Base-by-base conservation (phyloP, 2,888 invertebrate genomes). In the Drosophila falleni region DNA sequence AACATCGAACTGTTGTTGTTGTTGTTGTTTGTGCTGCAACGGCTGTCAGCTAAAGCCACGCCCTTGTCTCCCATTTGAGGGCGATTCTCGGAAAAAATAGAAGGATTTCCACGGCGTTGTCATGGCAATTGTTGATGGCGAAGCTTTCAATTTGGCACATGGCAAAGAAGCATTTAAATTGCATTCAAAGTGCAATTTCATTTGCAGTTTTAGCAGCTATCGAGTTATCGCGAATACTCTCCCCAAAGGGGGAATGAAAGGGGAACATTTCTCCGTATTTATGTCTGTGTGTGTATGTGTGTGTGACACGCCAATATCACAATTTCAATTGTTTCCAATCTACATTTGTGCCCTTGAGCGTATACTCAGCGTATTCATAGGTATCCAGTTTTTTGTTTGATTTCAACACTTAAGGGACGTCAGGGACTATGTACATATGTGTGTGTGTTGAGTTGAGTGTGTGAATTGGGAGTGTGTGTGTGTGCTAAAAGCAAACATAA, bases 311-410 rank as follows among this genome's bases (percentile, higher is more conserved):
- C 39, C 71, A 56, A 64, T 85, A 81, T 87, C 84, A 78, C 79
- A 87, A 64, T 81, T 71, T 56, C 62, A 87, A 83, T 80, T 78
- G 89, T 70, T 80, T 66, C 46, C 80, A 68, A 86, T 82, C 88
- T 86, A 70, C 77, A 64, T 56, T 65, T 47, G 42, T 61, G 86
- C 62, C 88, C 89, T 86, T 83, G 72, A 74, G 60, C 56, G 46
- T n/a, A 33, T 39, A 37, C n/a, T 37, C n/a, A 31, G 9, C 31
- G 31, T 31, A 31, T 31, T 31, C 31, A 31, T 31, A 37, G 59
- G 61, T 31, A 60, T 46, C 31, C 49, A 39, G 54, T 41, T 41
- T 66, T 55, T 58, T 58, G n/a, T 78, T 47, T 46, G 60, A 60
- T 77, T 74, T 61, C 35, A 41, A 37, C 19, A 29, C 51, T 47